Evolutionary conservation across 2,113 vertebrate species (phyloP).

Genomic region (Mesitornis unicolor): DNA sequence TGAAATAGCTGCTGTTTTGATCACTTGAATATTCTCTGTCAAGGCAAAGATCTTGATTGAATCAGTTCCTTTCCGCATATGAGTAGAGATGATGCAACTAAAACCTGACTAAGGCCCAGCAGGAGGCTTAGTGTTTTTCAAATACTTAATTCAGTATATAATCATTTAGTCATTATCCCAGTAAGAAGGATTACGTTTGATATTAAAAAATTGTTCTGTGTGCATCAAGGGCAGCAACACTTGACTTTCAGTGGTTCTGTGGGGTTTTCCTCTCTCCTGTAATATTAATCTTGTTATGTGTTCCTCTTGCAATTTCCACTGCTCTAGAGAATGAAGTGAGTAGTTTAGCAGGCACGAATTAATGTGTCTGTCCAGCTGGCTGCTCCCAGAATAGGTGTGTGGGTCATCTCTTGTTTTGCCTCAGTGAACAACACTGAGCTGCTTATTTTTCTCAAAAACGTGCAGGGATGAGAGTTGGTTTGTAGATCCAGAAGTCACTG

Average conservation of each 20-base stretch:
- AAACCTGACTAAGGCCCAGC: not conserved
- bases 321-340: not conserved
- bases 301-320: not conserved
- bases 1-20: not conserved
- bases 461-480: not conserved
- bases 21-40: not conserved
- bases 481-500: not conserved
- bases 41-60: not conserved
- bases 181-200: not conserved
- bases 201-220: not conserved
- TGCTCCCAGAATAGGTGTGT: not conserved
- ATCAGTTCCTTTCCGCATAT: not conserved
- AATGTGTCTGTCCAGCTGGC: not conserved
- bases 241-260: not conserved
- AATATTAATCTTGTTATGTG: accelerated
- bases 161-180: not conserved
- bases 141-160: not conserved
- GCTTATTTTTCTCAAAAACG: not conserved
- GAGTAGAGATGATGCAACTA: not conserved
- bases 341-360: not conserved
- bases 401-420: not conserved
- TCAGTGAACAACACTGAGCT: not conserved
- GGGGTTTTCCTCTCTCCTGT: not conserved
- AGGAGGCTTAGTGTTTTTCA: not conserved
- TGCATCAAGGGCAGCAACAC: not conserved